A percentile compares a stretch with the other conserved stretches of the same genome.
Evolutionary conservation across 2,888 invertebrate genomes (phyloP).

Genomic region (Pachymerium ferrugineum): DNA sequence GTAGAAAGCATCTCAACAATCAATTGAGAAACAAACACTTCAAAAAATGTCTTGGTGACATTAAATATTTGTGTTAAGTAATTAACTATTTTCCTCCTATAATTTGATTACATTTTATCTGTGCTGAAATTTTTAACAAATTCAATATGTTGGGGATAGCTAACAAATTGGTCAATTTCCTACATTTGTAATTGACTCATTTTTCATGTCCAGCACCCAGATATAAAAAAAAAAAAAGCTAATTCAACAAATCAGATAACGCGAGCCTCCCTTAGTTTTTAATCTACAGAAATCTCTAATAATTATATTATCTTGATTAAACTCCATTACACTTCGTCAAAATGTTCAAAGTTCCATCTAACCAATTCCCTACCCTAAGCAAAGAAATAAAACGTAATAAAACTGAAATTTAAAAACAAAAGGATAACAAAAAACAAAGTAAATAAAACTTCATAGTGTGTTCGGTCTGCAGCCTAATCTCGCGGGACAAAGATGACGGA

Average conservation of each 20-base stretch:
- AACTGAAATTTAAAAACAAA: neutral
- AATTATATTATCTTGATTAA: slow-evolving; percentile 15
- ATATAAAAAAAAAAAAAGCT: neutral
- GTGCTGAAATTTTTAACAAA: too few relatives aligned
- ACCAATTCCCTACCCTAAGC: neutral
- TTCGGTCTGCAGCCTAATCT: neutral
- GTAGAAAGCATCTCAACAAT: too few relatives aligned
- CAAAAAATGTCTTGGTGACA: too few relatives aligned
- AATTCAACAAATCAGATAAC: slow-evolving; percentile 3
- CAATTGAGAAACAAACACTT: neutral
- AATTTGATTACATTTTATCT: too few relatives aligned
- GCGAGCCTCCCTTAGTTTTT: neutral
- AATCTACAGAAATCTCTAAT: neutral
- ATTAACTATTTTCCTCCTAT: neutral
- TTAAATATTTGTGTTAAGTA: too few relatives aligned
- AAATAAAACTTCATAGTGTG: slow-evolving; percentile 1
- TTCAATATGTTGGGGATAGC: too few relatives aligned
- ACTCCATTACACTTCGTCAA: neutral
- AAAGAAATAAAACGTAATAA: neutral
- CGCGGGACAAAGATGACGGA: slow-evolving; percentile 1
- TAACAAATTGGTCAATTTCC: too few relatives aligned
- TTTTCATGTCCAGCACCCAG: neutral
- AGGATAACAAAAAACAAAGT: neutral
- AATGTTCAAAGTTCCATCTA: neutral
- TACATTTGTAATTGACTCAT: neutral